Evolutionary conservation across 2,888 invertebrate species (phyloP).

Genomic region (Entomobrya multifasciata): DNA sequence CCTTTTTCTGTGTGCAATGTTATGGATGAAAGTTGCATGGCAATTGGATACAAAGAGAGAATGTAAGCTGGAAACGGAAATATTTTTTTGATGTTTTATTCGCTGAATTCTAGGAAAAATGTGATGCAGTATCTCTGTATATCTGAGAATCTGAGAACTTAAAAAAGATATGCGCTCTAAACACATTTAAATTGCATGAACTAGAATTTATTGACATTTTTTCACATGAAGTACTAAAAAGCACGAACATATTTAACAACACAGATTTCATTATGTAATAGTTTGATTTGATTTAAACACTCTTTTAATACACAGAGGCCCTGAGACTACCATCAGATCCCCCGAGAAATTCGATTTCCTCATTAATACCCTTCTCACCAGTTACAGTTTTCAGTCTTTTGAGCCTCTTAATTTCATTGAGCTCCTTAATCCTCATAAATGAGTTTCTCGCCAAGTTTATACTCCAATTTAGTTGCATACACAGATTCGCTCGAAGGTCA

Average conservation of each 20-base stretch:
- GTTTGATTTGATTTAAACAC: background rate
- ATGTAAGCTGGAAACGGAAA: too few relatives aligned
- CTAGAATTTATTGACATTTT: too few relatives aligned
- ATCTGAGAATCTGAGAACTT: too few relatives aligned
- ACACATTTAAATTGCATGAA: too few relatives aligned
- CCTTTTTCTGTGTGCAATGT: too few relatives aligned
- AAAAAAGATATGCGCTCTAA: too few relatives aligned
- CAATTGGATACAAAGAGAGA: background rate
- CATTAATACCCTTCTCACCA: constrained; percentile 17
- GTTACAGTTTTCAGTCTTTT: constrained; percentile 33
- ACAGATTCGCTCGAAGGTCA: constrained; percentile 29
- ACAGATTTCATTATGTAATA: background rate
- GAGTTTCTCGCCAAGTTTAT: constrained; percentile 45
- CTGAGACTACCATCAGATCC: constrained; percentile 51
- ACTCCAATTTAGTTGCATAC: constrained; percentile 45
- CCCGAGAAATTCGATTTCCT: constrained; percentile 36
- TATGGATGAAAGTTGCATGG: constrained; percentile 34
- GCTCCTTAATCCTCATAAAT: constrained; percentile 41
- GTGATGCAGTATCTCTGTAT: too few relatives aligned
- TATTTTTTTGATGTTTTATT: too few relatives aligned
- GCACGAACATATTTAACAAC: background rate
- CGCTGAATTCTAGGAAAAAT: too few relatives aligned
- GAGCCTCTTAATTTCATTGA: constrained; percentile 51
- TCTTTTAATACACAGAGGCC: constrained; percentile 28
- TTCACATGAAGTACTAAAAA: too few relatives aligned